Base-by-base conservation (phyloP, 1,140 invertebrate genomes). In the Drosophila sturtevanti region DNA sequence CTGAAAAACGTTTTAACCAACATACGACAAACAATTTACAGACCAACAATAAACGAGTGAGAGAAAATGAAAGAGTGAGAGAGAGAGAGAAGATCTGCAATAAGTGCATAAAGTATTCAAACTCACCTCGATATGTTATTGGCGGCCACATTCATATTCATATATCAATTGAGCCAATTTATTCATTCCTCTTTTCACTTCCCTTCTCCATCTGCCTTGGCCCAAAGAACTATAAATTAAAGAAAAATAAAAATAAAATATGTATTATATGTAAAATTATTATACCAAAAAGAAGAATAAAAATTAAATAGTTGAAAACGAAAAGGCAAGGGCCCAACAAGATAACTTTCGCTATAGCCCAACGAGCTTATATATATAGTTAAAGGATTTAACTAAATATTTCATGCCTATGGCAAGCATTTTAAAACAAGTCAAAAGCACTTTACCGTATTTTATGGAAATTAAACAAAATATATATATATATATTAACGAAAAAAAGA, bases 91-190 rank as follows among this genome's bases (percentile, higher is more conserved):
- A 65, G 34, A 63, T 48, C 72, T 80, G 51, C 48, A 38, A 14
- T 12, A 52, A 4, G 54, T 37, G 35, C 35, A 12, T 3, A 31
- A 76, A 77, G 60, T 68, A 48, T 44, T 44, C 38, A 18, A 68
- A 12, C 70, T 18, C 64, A 64, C 70, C 74, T 72, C 74, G 73
- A 44, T 44, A 44, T 18, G 10, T 44, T 9, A 16, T 44, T 44
- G 41, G 41, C 14, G 27, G 27, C 27, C 27, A 18, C 41, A 44
- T 72, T 68, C 73, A 72, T 72, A 72, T 72, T 77, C 70, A 72
- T 72, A 77, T 68, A 77, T 77, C 70, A 73, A 60, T 69, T 77
- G 9, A 65, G 37, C 71, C 61, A 73, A 77, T 77, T 77, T 73
- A 73, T 73, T 76, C 54, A 63, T 55, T 58, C 61, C 41, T 14